These are phyloP conservation scores for Watersipora subatra DNA, from an alignment of 1,140 invertebrate species.

Conservation along the genomic window DNA sequence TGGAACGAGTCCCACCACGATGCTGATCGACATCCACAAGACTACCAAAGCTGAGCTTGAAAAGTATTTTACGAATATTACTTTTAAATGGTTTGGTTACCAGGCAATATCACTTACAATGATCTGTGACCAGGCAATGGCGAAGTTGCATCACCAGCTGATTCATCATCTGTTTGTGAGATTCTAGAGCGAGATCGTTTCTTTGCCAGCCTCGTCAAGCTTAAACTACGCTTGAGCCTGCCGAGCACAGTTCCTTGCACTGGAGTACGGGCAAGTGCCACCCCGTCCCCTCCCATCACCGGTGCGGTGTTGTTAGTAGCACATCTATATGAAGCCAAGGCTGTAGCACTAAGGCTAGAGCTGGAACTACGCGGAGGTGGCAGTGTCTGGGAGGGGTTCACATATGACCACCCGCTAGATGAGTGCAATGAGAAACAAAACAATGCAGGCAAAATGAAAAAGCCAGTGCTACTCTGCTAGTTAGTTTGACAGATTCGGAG, in stretches of 20 bases:
- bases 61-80: too few species aligned
- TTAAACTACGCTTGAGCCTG: neutral
- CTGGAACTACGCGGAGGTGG: neutral
- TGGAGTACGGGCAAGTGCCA: neutral
- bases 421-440: too few species aligned
- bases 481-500: too few species aligned
- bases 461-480: too few species aligned
- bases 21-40: too few species aligned
- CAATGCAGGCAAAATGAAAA: too few species aligned
- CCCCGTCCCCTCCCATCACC: neutral
- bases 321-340: neutral
- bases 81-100: too few species aligned
- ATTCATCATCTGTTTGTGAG: neutral
- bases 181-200: neutral
- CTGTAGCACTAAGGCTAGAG: neutral
- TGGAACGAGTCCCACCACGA: too few species aligned
- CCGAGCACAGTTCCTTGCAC: neutral
- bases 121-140: neutral
- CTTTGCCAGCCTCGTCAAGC: neutral
- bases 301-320: neutral
- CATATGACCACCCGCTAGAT: neutral
- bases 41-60: too few species aligned
- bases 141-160: too few species aligned
- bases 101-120: too few species aligned
- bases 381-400: neutral